Evolutionary conservation across 2,797 vertebrate genomes (phyloP).

Genomic region (Molossus alvarezi): DNA sequence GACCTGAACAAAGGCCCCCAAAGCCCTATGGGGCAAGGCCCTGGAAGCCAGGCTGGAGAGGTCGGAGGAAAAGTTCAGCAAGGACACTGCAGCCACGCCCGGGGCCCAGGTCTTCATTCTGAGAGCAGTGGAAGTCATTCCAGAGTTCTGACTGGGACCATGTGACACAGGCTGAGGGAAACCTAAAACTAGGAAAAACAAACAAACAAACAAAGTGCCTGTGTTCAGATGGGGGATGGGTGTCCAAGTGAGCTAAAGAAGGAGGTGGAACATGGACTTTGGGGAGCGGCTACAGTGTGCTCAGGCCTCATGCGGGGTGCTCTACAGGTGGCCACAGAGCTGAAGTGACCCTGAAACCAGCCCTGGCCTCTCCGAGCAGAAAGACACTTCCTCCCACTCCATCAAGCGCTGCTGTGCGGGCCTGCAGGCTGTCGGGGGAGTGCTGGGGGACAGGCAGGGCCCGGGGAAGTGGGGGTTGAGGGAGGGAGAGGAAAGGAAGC

Average conservation of each 20-base stretch:
- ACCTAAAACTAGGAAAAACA: background rate
- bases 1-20: background rate
- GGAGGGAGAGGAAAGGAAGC: background rate
- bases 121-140: background rate
- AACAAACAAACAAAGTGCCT: too few relatives aligned
- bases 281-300: background rate
- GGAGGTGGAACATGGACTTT: background rate
- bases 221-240: background rate
- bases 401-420: background rate
- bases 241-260: background rate
- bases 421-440: background rate
- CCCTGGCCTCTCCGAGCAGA: background rate
- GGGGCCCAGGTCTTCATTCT: background rate
- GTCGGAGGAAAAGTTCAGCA: fast-evolving
- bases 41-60: background rate
- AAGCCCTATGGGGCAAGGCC: background rate
- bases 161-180: background rate
- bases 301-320: background rate
- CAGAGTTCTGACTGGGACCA: background rate
- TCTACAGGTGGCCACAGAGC: background rate
- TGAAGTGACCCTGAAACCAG: background rate
- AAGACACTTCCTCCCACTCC: fast-evolving
- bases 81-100: background rate
- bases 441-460: background rate
- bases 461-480: background rate